Evolutionary conservation across 2,113 vertebrate genomes (phyloP), one percentile per base, ranked within the genome.

Genomic region (Illadopsis cleaveri): DNA sequence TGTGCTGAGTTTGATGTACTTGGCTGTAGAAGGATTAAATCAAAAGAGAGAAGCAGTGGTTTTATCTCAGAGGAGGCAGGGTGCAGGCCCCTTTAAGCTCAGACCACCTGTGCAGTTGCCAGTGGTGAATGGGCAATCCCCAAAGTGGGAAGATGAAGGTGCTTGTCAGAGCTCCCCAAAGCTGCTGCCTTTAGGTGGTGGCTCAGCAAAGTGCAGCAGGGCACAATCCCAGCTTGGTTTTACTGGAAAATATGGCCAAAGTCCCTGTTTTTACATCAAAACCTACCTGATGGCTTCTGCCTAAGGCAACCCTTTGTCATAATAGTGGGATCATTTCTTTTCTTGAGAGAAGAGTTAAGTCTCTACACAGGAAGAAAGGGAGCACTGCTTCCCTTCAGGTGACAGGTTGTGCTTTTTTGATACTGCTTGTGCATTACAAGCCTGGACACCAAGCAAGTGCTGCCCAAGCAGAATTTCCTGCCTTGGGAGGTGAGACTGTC

Each of bases 81-180:
- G 21, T 42, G 44, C 35, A 58, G 57, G 12, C 19, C 20, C 11
- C 23, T 44, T 50, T 19, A 11, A 22, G 31, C 84, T 86, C 2
- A 0, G 35, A 33, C 12, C 11, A 6, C 7, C 1, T 0, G 2
- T 7, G 3, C 0, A 4, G 12, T 18, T 4, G 28, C 33, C 27
- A 7, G 24, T 1, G 35, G 12, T 10, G 35, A 37, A 56, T 1
- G 3, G 44, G 17, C 2, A 1, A 10, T 60, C 24, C 33, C 8
- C 1, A 70, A 66, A 22, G 19, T 3, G 4, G 51, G 54, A 40
- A 24, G 22, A 28, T 68, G 57, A n/a, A 78, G 60, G 51, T 62
- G 64, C 44, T 75, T 57, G 20, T 33, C 16, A 38, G 51, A 30
- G 48, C 4, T 58, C 28, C 48, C n/a, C 15, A 30, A 28, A 78